Evolutionary conservation across 2,888 invertebrate species (phyloP), one percentile per base, ranked within the genome.

Genomic region (Entomobrya proxima): DNA sequence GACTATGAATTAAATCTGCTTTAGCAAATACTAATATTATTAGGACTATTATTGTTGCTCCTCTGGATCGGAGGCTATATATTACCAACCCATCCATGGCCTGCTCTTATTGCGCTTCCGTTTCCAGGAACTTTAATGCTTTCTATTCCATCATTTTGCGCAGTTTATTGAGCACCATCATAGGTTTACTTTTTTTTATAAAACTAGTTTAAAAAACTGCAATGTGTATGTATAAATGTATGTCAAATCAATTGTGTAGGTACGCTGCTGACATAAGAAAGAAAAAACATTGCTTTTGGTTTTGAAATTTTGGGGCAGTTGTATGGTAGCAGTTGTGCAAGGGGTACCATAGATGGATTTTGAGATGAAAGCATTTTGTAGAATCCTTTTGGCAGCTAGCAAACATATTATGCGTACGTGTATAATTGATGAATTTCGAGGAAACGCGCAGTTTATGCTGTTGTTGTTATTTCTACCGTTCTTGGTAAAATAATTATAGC

Each of bases 161-260:
- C 24, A 44, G 40, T n/a, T 27, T 69, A 69, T 44, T 69, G 44
- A 69, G 69, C 44, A 44, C 3, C 67, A n/a, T n/a, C n/a, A n/a
- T n/a, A n/a, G n/a, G n/a, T n/a, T n/a, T n/a, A n/a, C n/a, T n/a
- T n/a, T n/a, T n/a, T n/a, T n/a, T n/a, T n/a, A n/a, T n/a, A n/a
- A n/a, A n/a, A n/a, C n/a, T n/a, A n/a, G n/a, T n/a, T n/a, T n/a
- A n/a, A n/a, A n/a, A n/a, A n/a, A n/a, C n/a, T n/a, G n/a, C n/a
- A n/a, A n/a, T n/a, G n/a, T n/a, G n/a, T n/a, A n/a, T n/a, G n/a
- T n/a, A n/a, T n/a, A n/a, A n/a, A n/a, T n/a, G n/a, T n/a, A n/a
- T 67, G 37, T 40, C 64, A 67, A 67, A 18, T 64, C 64, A 35
- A 37, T 21, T 37, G 37, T n/a, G n/a, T n/a, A n/a, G n/a, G n/a